Evolutionary conservation across 2,888 invertebrate species (phyloP), one percentile per base, ranked within the genome.

Genomic region (Rhaphigaster nebulosa): DNA sequence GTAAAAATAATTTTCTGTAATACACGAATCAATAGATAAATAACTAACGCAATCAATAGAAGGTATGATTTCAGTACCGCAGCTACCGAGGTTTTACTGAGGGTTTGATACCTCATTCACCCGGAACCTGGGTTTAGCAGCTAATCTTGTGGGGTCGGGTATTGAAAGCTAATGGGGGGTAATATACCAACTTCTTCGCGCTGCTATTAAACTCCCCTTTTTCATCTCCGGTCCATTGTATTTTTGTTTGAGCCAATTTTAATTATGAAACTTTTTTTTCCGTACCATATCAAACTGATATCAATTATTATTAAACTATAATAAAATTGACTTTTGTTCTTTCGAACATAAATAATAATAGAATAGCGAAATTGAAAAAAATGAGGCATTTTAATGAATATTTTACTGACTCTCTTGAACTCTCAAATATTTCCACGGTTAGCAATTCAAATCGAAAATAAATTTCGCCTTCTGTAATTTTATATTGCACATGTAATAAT

Each of bases 61-160:
- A 12, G 10, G 0, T 56, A 26, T n/a, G 29, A 65, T 65, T 29
- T 29, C 13, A 65, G 3, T 6, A 60, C 12, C 12, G 26, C 10
- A 23, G 12, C 6, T 3, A 3, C 29, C 65, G 15, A 65, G 15
- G 65, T 65, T 65, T 12, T 60, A 60, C 23, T 1, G 60, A 60
- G 60, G 12, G 1, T 12, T n/a, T 13, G 23, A 23, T 26, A 23
- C 26, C 26, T 26, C 8, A 29, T 34, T n/a, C n/a, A n/a, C 38
- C 70, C 20, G 1, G 20, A 23, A 38, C 34, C 38, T 23, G 70
- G 70, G 70, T 38, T 76, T 76, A 76, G 70, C 34, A 23, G 70
- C 70, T 76, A 76, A 76, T 76, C 70, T 76, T 76, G 70, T 76
- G 70, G 70, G 29, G 20, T 76, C 38, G 70, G 70, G 70, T 76